These are phyloP conservation scores for Esperia sulphurella DNA, from an alignment of 2,888 invertebrate species.

Conservation along the genomic window DNA sequence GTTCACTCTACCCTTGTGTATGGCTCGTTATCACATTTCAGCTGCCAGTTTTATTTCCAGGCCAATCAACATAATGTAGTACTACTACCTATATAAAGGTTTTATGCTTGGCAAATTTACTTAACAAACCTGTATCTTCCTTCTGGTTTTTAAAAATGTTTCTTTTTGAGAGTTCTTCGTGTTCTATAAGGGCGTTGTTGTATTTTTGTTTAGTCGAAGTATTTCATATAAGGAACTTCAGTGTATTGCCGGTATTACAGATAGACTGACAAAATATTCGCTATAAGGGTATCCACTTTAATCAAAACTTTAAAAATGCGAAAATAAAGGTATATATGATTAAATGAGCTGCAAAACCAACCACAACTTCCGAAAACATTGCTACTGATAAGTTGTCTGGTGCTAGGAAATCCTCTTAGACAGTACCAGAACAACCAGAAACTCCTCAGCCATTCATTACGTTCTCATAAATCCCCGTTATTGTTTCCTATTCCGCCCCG, in stretches of 20 bases:
- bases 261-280: too few relatives aligned
- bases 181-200: too few relatives aligned
- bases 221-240: too few relatives aligned
- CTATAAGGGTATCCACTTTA: too few relatives aligned
- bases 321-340: too few relatives aligned
- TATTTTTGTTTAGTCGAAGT: too few relatives aligned
- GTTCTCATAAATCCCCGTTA: conserved; percentile 16
- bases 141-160: background rate
- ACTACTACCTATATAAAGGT: background rate
- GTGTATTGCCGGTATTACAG: too few relatives aligned
- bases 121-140: background rate
- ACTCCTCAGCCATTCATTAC: conserved; percentile 6
- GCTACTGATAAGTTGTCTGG: background rate
- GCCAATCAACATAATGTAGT: conserved; percentile 3
- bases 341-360: too few relatives aligned
- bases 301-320: too few relatives aligned
- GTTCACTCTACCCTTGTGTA: conserved; percentile 1
- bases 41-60: conserved; percentile 4
- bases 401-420: background rate
- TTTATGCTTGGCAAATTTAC: background rate
- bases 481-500: conserved; percentile 17
- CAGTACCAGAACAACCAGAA: background rate
- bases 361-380: too few relatives aligned
- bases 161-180: too few relatives aligned
- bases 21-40: conserved; percentile 4